Evolutionary conservation across 2,113 vertebrate species (phyloP).

Genomic region (Microcebus murinus): DNA sequence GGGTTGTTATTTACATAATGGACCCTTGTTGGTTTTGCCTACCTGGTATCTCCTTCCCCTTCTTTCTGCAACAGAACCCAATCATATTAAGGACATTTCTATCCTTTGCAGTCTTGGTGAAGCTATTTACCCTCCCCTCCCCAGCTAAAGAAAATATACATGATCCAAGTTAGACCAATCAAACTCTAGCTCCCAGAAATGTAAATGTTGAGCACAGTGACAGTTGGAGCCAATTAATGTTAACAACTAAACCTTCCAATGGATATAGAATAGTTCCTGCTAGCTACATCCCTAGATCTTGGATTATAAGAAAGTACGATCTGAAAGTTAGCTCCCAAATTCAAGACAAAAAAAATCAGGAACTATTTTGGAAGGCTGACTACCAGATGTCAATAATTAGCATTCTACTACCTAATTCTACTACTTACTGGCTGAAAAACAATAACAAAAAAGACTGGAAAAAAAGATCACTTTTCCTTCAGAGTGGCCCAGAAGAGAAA

Average conservation of each 20-base stretch:
- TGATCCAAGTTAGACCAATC: not conserved
- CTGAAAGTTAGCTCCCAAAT: not conserved
- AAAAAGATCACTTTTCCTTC: constrained; percentile 19
- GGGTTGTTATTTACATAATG: not conserved
- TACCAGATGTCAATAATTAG: not conserved
- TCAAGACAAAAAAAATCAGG: not conserved
- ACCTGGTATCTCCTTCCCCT: not conserved
- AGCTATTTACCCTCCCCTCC: not conserved
- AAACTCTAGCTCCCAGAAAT: not conserved
- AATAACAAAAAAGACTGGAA: not conserved
- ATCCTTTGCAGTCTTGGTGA: not conserved
- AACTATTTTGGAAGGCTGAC: not conserved
- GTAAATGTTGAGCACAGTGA: not conserved
- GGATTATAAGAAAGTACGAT: not conserved
- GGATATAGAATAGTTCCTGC: not conserved
- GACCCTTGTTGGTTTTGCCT: not conserved
- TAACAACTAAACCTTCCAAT: not conserved
- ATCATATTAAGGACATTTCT: not conserved
- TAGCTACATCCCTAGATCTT: not conserved
- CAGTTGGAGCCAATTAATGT: not conserved
- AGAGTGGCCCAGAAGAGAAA: not conserved
- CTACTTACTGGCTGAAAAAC: not conserved
- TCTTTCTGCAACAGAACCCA: constrained; percentile 32
- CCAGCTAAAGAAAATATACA: not conserved
- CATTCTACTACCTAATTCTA: not conserved